Evolutionary conservation across 2,797 vertebrate genomes (phyloP), one percentile per base, ranked within the genome.

Genomic region (Tragopan temminckii): DNA sequence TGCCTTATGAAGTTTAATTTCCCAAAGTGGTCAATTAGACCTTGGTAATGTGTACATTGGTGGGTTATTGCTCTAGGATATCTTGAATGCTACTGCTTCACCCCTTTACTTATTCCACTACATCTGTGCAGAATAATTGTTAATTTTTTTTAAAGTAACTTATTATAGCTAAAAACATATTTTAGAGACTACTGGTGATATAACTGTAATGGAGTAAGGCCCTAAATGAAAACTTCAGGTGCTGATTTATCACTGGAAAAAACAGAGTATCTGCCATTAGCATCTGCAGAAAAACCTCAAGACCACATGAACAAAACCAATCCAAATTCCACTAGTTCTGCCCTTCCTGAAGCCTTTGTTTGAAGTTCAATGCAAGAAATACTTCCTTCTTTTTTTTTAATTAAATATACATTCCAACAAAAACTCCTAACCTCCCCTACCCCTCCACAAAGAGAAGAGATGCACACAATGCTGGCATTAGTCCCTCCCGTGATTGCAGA

Each of bases 11-110:
- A 97, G 95, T 87, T 97, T 89, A 93, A 97, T 96, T 96, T 97
- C 95, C 94, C 96, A 95, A 91, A 96, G 96, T 11, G 82, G 78
- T 96, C 95, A 97, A 93, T 97, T 96, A 97, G 50, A 95, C 72
- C 64, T 77, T 35, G 23, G 83, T 90, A 94, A 90, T 3, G 91
- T 45, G 67, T 72, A 96, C 50, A 36, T 72, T 21, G 89, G 67
- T 79, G 23, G 78, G 25, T 29, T 69, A 76, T 25, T 95, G 92
- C 93, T 96, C 91, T 29, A 95, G 94, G 95, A 93, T 13, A 96
- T 83, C 85, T 78, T n/a, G 79, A 38, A 93, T 67, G 68, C 57
- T 59, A 76, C 92, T 62, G 59, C 68, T 90, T 92, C 80, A 81
- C 76, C 92, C 52, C 74, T 72, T 20, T 27, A 79, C 64, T 93